Percentiles rank a stretch among this genome's conserved stretches.
phyloP scores from a whole-genome alignment of 1,140 invertebrate species.

The Drosophila azteca region DNA sequence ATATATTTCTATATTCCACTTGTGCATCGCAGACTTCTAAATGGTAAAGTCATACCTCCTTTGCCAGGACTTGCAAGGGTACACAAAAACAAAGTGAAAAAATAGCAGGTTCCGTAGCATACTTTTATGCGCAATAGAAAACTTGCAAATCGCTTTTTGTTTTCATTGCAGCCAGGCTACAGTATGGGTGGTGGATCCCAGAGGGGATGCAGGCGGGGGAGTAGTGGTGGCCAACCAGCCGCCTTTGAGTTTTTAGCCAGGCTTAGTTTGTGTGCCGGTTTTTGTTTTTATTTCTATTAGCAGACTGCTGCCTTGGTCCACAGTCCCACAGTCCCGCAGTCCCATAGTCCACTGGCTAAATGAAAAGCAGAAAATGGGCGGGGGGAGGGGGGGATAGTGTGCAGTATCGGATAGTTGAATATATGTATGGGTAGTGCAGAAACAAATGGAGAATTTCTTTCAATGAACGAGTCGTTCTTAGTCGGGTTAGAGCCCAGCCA shows the following conservation, averaged over 20 bases:
- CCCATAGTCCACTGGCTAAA: slow-evolving; percentile 58
- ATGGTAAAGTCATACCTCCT: no score
- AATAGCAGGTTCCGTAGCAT: slow-evolving; percentile 60
- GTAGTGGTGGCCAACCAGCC: slow-evolving; percentile 18
- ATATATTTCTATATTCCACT: no score
- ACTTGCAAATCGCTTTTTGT: slow-evolving; percentile 82
- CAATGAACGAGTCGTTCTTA: slow-evolving; percentile 56
- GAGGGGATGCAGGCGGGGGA: no score
- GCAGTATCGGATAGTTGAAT: slow-evolving; percentile 25
- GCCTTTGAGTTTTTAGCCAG: slow-evolving; percentile 79
- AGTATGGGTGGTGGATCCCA: neutral
- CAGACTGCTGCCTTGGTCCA: slow-evolving; percentile 63
- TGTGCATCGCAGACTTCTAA: no score
- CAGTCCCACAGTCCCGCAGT: slow-evolving; percentile 34
- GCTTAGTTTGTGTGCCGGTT: slow-evolving; percentile 77
- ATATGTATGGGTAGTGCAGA: slow-evolving; percentile 6
- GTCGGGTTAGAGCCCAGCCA: neutral
- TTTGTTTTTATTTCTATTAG: slow-evolving; percentile 81
- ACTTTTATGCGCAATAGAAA: slow-evolving; percentile 82
- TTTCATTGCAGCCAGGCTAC: slow-evolving; percentile 64
- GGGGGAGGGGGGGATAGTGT: neutral
- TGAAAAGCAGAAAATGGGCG: slow-evolving; percentile 57
- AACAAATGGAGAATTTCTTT: slow-evolving; percentile 47
- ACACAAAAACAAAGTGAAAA: slow-evolving; percentile 31
- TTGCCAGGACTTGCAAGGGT: no score